phyloP scores from a whole-genome alignment of 2,113 vertebrate genomes.

The Prinia subflava region DNA sequence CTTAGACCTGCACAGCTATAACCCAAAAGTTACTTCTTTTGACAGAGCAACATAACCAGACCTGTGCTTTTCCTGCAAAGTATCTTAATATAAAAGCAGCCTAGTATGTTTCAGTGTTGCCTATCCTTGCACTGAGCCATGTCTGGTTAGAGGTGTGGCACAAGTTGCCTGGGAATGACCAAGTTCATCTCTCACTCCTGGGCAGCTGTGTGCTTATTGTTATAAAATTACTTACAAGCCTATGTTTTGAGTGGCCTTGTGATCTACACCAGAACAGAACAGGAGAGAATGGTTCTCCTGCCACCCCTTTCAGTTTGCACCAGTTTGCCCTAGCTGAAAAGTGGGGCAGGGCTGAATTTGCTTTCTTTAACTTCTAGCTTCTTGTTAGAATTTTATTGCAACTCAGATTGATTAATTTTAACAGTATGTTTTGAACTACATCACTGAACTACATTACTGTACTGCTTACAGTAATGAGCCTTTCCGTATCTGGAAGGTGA shows the following conservation, averaged over 20 bases:
- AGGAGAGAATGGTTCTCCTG: neutral
- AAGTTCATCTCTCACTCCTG: neutral
- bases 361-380: neutral
- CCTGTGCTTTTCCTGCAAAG: neutral
- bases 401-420: neutral
- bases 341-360: neutral
- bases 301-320: neutral
- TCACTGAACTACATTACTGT: neutral
- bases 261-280: neutral
- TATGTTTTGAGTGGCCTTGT: neutral
- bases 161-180: neutral
- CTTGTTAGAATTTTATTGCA: neutral
- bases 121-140: neutral
- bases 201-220: neutral
- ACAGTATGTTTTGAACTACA: neutral
- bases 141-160: neutral
- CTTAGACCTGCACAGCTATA: neutral
- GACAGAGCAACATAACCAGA: fast-evolving
- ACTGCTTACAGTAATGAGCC: neutral
- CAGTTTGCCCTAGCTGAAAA: neutral
- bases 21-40: neutral
- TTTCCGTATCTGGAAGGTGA: neutral
- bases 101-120: neutral
- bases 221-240: neutral
- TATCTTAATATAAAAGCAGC: neutral